A percentile compares a stretch with the other conserved stretches of the same genome.
These are phyloP conservation scores for Trichopoda pennipes DNA, from an alignment of 2,888 invertebrate species.

Conservation along the genomic window DNA sequence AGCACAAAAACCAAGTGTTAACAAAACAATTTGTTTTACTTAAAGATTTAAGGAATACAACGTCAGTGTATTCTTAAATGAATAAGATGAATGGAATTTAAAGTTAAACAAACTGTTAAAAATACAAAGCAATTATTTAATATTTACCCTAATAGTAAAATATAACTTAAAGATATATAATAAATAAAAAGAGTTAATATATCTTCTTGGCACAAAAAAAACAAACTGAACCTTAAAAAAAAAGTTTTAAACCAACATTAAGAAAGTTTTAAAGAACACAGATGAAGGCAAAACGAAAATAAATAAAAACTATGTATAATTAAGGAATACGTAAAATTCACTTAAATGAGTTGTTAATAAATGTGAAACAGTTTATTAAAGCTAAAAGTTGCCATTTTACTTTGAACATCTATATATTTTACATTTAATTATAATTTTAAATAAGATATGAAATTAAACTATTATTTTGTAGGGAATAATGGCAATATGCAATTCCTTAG, in stretches of 20 bases:
- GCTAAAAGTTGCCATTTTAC: not conserved
- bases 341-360: not conserved
- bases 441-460: not conserved
- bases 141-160: conserved; percentile 37
- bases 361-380: not conserved
- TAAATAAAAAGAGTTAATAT: conserved; percentile 24
- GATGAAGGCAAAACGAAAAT: not conserved
- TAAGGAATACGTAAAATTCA: not conserved
- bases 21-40: conserved; percentile 51
- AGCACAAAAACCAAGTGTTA: conserved; percentile 40
- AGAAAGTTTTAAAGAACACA: not conserved
- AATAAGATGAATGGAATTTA: conserved; percentile 51
- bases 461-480: not conserved
- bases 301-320: not conserved
- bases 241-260: conserved; percentile 2
- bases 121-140: conserved; percentile 49
- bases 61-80: conserved; percentile 5
- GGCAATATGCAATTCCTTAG: no score
- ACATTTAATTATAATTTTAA: not conserved
- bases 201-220: not conserved
- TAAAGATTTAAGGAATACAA: conserved; percentile 26
- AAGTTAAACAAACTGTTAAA: conserved; percentile 53
- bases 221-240: not conserved
- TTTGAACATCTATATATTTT: not conserved
- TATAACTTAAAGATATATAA: not conserved